Base-by-base conservation (phyloP, 2,888 invertebrate species). In the Oscheius sp. region DNA sequence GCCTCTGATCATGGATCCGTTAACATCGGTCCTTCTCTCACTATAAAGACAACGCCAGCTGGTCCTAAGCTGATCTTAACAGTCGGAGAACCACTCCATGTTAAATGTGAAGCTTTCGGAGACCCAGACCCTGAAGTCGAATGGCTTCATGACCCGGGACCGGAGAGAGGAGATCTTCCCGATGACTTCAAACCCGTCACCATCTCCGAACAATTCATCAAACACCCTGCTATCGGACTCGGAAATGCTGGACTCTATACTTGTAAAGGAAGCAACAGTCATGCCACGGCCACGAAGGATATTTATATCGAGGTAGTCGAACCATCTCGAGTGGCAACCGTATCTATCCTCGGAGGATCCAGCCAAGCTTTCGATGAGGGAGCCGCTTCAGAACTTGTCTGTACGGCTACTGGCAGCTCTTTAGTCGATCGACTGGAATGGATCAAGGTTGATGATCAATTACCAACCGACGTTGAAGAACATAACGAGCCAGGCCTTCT, bases 201-300 rank as follows among this genome's bases (percentile, higher is more conserved):
- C 45, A 86, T 85, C 73, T 81, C 83, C 30, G 85, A 83, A 50
- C 82, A 82, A 56, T 82, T 81, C 75, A 81, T 85, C 71, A 72
- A 78, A 47, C 85, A 86, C 65, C 83, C 84, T 17, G 71, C 76
- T 26, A 80, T 85, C 45, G 82, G 82, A 30, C 73, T 85, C 20
- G 75, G 79, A 61, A 85, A 62, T 88, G 80, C 82, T 57, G 86
- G 86, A 41, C 73, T 78, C 22, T 88, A 89, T 80, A 83, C 86
- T 8, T 89, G 88, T 80, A 85, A 86, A 24, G 87, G 87, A 44
- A 81, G 83, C 56, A 87, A 87, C 73, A 70, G 80, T 6, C 80
- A 80, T 61, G 82, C 82, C n/a, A 80, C 83, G n/a, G 84, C 84
- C 28, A 83, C 84, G 22, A 84, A 83, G 70, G 82, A 83, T 69